phyloP scores from a whole-genome alignment of 2,888 invertebrate genomes.

The Dyspetes luteomarginatus region DNA sequence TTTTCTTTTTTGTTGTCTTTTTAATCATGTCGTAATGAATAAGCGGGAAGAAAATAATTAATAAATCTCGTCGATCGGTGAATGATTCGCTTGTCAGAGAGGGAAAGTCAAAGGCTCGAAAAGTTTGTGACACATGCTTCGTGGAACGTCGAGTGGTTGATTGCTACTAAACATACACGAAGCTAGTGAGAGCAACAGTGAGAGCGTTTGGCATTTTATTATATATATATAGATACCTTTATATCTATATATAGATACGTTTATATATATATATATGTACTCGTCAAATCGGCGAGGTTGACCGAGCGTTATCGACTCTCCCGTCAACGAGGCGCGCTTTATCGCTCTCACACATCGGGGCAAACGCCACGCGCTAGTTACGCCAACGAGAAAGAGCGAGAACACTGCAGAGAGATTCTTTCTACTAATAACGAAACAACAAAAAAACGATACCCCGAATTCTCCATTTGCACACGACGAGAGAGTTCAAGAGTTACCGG shows the following conservation, averaged over 20 bases:
- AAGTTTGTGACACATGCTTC: conserved; percentile 59
- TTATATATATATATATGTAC: conserved; percentile 13
- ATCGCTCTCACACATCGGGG: conserved; percentile 54
- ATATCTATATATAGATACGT: not conserved
- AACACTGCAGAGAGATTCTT: not conserved
- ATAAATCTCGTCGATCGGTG: conserved; percentile 10
- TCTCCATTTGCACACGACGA: conserved; percentile 12
- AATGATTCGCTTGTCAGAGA: conserved; percentile 15
- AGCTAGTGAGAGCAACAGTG: conserved; percentile 17
- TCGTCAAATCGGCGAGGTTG: conserved; percentile 52
- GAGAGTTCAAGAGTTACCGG: conserved; percentile 54
- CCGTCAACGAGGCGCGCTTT: conserved; percentile 57
- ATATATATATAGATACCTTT: not conserved
- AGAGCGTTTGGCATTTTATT: conserved; percentile 17
- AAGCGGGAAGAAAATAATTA: not conserved
- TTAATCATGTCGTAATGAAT: too few species aligned
- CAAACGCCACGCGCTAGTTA: conserved; percentile 30
- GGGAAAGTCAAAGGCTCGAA: conserved; percentile 58
- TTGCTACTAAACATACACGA: conserved; percentile 9
- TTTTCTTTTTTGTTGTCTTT: too few species aligned
- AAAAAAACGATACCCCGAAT: conserved; percentile 1
- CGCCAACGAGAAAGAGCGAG: conserved; percentile 26
- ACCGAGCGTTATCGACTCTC: conserved; percentile 61
- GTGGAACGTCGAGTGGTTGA: conserved; percentile 59
- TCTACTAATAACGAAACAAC: conserved; percentile 1